Percentiles rank a stretch among this genome's conserved stretches.
These are phyloP conservation scores for Nebria ingens DNA, from an alignment of 1,140 invertebrate genomes.

Conservation along the genomic window DNA sequence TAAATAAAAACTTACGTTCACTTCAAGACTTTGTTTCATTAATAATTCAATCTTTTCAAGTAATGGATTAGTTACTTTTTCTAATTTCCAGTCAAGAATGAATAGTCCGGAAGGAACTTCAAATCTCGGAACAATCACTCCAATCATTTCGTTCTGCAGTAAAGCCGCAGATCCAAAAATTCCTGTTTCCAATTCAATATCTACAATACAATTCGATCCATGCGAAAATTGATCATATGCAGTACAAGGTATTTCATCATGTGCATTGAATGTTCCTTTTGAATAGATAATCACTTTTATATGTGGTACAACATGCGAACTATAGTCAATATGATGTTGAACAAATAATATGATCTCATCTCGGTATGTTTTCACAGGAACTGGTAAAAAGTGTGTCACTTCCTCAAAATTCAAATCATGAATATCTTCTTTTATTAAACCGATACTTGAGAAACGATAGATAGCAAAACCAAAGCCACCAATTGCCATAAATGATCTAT, in stretches of 20 bases:
- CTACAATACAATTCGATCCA: slow-evolving; percentile 34
- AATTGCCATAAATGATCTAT: slow-evolving; percentile 35
- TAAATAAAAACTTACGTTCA: too few species aligned
- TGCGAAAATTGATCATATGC: slow-evolving; percentile 24
- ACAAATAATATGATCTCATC: slow-evolving; percentile 41
- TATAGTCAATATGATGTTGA: slow-evolving; percentile 36
- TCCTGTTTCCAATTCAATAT: slow-evolving; percentile 26
- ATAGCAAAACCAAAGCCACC: slow-evolving; percentile 34
- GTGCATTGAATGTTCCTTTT: slow-evolving; percentile 36
- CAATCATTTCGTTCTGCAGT: slow-evolving; percentile 23
- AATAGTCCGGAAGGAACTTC: slow-evolving; percentile 27
- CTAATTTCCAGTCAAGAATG: slow-evolving; percentile 21
- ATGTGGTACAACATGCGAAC: slow-evolving; percentile 31
- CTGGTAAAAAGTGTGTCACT: slow-evolving; percentile 31
- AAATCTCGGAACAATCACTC: slow-evolving; percentile 31
- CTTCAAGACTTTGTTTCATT: neutral
- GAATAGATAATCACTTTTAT: slow-evolving; percentile 41
- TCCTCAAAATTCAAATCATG: slow-evolving; percentile 21
- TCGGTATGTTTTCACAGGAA: slow-evolving; percentile 36
- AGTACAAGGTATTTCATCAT: slow-evolving; percentile 34
- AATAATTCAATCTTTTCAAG: slow-evolving; percentile 20
- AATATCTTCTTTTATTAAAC: slow-evolving; percentile 26
- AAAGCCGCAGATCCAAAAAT: slow-evolving; percentile 28
- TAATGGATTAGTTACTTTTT: slow-evolving; percentile 21
- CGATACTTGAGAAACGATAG: slow-evolving; percentile 31